Evolutionary conservation across 2,797 vertebrate genomes (phyloP).

Genomic region (Setipinna tenuifilis): DNA sequence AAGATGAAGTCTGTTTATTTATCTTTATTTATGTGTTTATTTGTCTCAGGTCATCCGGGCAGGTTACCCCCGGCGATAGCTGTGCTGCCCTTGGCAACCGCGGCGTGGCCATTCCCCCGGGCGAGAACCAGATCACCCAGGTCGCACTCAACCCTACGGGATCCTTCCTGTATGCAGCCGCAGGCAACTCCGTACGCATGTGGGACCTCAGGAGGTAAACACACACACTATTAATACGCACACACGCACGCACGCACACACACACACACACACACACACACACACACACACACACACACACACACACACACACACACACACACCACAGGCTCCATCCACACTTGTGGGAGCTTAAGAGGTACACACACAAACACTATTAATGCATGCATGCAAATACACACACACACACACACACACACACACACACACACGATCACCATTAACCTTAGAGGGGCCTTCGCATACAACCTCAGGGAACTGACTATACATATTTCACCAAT

Average conservation of each 20-base stretch:
- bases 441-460: no score
- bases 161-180: conserved; percentile 91
- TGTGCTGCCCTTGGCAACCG: conserved; percentile 79
- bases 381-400: no score
- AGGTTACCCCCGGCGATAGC: conserved; percentile 85
- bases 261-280: neutral
- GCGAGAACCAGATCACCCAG: conserved; percentile 96
- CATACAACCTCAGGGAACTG: no score
- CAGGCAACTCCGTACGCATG: conserved; percentile 93
- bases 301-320: neutral
- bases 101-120: conserved; percentile 87
- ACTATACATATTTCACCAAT: no score
- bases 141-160: conserved; percentile 89
- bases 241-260: conserved; percentile 1
- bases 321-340: no score
- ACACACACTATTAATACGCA: neutral
- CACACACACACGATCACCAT: no score
- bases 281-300: neutral
- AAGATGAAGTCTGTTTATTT: no score
- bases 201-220: conserved; percentile 96
- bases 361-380: no score
- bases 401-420: no score
- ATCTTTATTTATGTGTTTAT: neutral
- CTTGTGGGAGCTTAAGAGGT: no score
- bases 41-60: conserved; percentile 88